Base-by-base conservation (phyloP, 2,888 invertebrate species). In the Pseudococcus longispinus region DNA sequence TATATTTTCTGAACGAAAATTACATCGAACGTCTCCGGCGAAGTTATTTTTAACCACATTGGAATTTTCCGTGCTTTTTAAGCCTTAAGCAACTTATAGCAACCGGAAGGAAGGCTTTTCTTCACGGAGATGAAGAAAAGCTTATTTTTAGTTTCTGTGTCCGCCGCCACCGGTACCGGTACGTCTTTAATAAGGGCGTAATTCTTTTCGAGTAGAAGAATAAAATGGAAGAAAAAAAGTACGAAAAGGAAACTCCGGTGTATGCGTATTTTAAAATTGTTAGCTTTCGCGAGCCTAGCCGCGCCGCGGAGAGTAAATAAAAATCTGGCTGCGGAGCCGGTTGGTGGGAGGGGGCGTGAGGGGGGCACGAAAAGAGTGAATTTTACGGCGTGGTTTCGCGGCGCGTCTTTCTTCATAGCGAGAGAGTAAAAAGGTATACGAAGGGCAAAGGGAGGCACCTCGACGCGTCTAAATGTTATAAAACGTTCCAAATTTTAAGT, bases 401-500 rank as follows among this genome's bases (percentile, higher is more conserved):
- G 5, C 55, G 20, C 55, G 55, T 55, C 55, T 55, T 55, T 55
- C 55, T 55, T 23, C 13, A 6, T 18, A 5, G 18, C 51, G 2
- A 51, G 51, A 51, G 51, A n/a, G 20, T n/a, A 20, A 37, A 8
- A 37, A 5, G 29, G 3, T 9, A 8, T 65, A 5, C 23, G 23
- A 23, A 70, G 29, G 29, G 70, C 3, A 4, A 26, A 15, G 29
- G 29, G 77, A 77, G n/a, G 42, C 32, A 2, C 74, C 32, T 37
- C 74, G 77, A 77, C 77, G 42, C 77, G 77, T 37, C 70, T 77
- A 77, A 77, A 42, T 84, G 55, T 84, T 55, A 84, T 84, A 84
- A 84, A 84, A 51, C 55, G 83, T 55, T 84, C 83, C 83, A 86
- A 86, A 86, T 86, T 74, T 86, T 29, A 46, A 44, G 70, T 86